Percentiles rank a stretch among this genome's conserved stretches.
These are phyloP conservation scores for Rhinogobius similis DNA, from an alignment of 2,113 vertebrate genomes.

Conservation along the genomic window DNA sequence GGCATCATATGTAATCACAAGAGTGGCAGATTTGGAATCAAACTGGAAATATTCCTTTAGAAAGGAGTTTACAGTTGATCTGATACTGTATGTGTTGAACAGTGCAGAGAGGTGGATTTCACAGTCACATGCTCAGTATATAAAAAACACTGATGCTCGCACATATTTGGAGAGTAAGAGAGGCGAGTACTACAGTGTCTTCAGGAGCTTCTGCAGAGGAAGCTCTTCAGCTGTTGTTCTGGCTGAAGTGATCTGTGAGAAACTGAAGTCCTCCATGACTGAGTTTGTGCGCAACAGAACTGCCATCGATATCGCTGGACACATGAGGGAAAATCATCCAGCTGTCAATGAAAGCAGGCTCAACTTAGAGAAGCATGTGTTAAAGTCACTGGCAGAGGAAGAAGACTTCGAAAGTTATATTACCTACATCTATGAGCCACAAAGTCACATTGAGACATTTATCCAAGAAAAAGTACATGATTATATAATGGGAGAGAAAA, in stretches of 20 bases:
- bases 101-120: conserved; percentile 44
- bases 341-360: conserved; percentile 73
- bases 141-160: conserved; percentile 52
- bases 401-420: conserved; percentile 72
- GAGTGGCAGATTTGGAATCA: conserved; percentile 10
- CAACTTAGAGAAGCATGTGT: conserved; percentile 75
- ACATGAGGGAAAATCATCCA: conserved; percentile 52
- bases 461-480: conserved; percentile 37
- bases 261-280: conserved; percentile 54
- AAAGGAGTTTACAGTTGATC: conserved; percentile 55
- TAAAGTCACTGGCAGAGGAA: conserved; percentile 73
- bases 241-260: conserved; percentile 66
- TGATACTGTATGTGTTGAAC: conserved; percentile 61
- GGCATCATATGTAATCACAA: conserved; percentile 25
- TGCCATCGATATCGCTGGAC: conserved; percentile 51
- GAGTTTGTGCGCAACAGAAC: conserved; percentile 45
- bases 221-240: conserved; percentile 67
- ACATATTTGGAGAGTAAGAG: conserved; percentile 65
- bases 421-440: conserved; percentile 53
- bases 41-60: background rate
- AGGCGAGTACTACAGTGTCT: conserved; percentile 68
- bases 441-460: conserved; percentile 41
- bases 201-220: conserved; percentile 68
- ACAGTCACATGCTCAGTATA: conserved; percentile 59
- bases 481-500: conserved; percentile 25